Base-by-base conservation (phyloP, 2,113 vertebrate genomes). In the Microcebus griseorufus region DNA sequence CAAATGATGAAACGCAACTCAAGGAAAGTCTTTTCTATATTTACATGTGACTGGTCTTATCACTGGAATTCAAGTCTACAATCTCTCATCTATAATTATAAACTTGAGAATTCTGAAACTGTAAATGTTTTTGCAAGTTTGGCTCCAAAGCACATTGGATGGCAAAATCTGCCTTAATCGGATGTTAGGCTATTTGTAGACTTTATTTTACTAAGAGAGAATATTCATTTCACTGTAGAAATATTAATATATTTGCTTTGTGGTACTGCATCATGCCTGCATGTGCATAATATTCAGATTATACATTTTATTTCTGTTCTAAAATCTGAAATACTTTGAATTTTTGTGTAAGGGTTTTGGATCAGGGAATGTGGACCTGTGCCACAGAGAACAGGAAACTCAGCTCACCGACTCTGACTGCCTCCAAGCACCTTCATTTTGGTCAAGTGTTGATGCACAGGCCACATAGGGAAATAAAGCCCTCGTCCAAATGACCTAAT, bases 51-150 rank as follows among this genome's bases (percentile, higher is more conserved):
- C 45, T 60, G 22, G 3, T 11, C 37, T 94, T 79, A 39, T 55
- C 5, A 14, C 8, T 86, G 17, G 20, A 80, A 88, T 82, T 93
- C 5, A 94, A 83, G 27, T 72, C 32, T 9, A 42, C 32, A 70
- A 53, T 70, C 69, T 82, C 29, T 45, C 64, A 62, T 20, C 32
- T 4, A 84, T 27, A 79, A 58, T 73, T 90, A 7, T 70, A 73
- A 97, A 95, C 82, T 0, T 37, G 9, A 92, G 82, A 96, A 67
- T 76, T 80, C 25, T n/a, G 37, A 81, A 81, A 70, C 22, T 89
- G 13, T 32, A 55, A 10, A 23, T 81, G 2, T 78, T 94, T 90
- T 73, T 90, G 6, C n/a, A 84, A 67, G 14, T 82, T 94, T 93
- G 85, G 13, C 9, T 93, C 27, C 37, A 94, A 72, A 85, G 17